These are phyloP conservation scores for Ptiloglossa arizonensis DNA, from an alignment of 1,140 invertebrate species.

Conservation along the genomic window DNA sequence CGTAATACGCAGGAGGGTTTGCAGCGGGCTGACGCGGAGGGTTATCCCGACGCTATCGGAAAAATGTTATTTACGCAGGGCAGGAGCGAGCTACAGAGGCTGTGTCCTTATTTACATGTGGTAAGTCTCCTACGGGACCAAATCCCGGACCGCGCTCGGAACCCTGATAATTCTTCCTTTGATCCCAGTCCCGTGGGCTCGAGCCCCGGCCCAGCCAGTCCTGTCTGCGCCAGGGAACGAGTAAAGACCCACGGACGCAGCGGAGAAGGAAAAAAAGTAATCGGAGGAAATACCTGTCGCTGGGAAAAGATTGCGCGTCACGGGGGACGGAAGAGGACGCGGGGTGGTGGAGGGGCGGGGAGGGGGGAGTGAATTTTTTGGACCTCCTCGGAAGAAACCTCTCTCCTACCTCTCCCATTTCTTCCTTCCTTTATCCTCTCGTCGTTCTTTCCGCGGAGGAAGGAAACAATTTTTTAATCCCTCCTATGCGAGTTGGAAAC, in stretches of 20 bases:
- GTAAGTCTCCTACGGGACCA: conserved; percentile 82
- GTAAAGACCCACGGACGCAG: conserved; percentile 55
- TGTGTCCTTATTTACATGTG: conserved; percentile 82
- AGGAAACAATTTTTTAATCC: accelerated
- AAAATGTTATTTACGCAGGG: conserved; percentile 82
- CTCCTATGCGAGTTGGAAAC: no score
- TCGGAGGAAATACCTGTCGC: conserved; percentile 55
- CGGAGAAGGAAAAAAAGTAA: conserved; percentile 52
- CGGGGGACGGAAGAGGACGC: no score
- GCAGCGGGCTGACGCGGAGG: conserved; percentile 58
- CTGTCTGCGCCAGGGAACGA: conserved; percentile 64
- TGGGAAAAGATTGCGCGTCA: conserved; percentile 35
- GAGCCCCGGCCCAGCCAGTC: conserved; percentile 66
- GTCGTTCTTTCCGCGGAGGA: not conserved
- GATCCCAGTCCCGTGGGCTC: conserved; percentile 79
- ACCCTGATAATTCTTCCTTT: conserved; percentile 83
- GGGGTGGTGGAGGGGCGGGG: no score
- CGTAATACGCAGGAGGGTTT: conserved; percentile 25
- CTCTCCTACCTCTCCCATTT: no score
- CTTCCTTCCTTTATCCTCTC: no score
- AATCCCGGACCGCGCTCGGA: conserved; percentile 80
- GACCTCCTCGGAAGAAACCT: not conserved
- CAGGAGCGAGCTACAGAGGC: conserved; percentile 69
- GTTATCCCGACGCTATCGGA: conserved; percentile 77
- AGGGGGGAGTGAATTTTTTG: conserved; percentile 43